Conservation (phyloP, 2,797 vertebrate species). For the Prunella strophiata region DNA sequence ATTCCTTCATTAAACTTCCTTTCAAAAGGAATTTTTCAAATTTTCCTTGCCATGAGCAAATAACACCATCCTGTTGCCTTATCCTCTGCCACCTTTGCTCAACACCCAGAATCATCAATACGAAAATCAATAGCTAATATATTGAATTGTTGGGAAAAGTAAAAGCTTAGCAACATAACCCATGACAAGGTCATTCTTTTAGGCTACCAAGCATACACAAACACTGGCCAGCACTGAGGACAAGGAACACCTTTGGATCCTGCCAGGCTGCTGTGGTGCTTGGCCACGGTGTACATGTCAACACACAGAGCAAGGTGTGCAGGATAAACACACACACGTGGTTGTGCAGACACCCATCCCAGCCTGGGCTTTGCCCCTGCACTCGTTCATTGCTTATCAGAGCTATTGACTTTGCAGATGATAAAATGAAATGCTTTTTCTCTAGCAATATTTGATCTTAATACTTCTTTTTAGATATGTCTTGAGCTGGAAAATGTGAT, state of each 20-base stretch:
- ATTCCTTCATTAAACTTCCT: neutral
- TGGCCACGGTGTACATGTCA: neutral
- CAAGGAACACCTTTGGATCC: neutral
- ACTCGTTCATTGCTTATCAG: neutral
- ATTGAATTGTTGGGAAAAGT: neutral
- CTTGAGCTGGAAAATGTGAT: neutral
- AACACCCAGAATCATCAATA: neutral
- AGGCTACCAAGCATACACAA: neutral
- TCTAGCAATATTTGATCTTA: neutral
- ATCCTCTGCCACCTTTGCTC: neutral
- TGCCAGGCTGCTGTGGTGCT: neutral
- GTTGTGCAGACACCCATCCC: accelerated
- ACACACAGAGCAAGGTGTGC: neutral
- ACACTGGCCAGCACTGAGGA: neutral
- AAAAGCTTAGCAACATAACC: neutral
- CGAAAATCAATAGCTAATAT: neutral
- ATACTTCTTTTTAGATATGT: neutral
- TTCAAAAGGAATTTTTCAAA: neutral
- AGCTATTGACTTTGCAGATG: neutral
- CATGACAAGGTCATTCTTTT: neutral
- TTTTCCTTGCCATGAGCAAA: neutral
- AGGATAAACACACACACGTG: neutral
- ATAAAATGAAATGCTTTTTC: neutral
- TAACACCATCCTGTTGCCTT: neutral
- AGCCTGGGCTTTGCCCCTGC: neutral